Evolutionary conservation across 2,797 vertebrate species (phyloP).

Genomic region (Danio albolineatus): DNA sequence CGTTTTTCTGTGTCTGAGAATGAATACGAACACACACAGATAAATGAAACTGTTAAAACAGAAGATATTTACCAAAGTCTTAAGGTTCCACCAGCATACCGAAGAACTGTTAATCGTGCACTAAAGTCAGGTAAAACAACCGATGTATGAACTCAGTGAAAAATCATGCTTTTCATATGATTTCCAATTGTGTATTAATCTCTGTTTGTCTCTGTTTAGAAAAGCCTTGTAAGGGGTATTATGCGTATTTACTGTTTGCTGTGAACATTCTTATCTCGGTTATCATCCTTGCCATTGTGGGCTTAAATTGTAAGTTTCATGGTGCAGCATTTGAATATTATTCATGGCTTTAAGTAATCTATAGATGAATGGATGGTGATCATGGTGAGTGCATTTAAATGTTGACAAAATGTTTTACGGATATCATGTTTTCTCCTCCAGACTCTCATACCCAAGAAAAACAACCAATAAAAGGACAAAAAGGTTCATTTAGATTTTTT

Average conservation of each 20-base stretch:
- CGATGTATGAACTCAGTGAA: background rate
- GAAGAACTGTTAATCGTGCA: background rate
- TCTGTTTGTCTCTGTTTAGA: constrained; percentile 8
- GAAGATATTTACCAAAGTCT: constrained; percentile 50
- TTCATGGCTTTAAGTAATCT: background rate
- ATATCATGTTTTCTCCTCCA: background rate
- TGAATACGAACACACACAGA: constrained; percentile 14
- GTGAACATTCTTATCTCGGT: constrained; percentile 18
- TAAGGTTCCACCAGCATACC: background rate
- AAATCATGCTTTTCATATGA: background rate
- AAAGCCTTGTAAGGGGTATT: background rate
- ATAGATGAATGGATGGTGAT: background rate
- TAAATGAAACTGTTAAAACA: background rate
- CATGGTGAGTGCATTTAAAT: background rate
- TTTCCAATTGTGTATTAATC: background rate
- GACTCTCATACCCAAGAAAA: constrained; percentile 22
- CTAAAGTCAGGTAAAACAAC: constrained; percentile 41
- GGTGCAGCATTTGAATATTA: background rate
- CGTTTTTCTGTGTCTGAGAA: background rate
- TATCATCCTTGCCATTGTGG: constrained; percentile 13
- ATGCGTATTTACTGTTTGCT: constrained; percentile 5
- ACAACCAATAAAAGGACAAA: constrained; percentile 3
- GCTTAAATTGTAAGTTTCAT: constrained; percentile 35
- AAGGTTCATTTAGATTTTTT: background rate
- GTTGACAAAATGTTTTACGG: background rate